A percentile compares a stretch with the other conserved stretches of the same genome.
Evolutionary conservation across 2,888 invertebrate genomes (phyloP).

Genomic region (Tridacna gigas): DNA sequence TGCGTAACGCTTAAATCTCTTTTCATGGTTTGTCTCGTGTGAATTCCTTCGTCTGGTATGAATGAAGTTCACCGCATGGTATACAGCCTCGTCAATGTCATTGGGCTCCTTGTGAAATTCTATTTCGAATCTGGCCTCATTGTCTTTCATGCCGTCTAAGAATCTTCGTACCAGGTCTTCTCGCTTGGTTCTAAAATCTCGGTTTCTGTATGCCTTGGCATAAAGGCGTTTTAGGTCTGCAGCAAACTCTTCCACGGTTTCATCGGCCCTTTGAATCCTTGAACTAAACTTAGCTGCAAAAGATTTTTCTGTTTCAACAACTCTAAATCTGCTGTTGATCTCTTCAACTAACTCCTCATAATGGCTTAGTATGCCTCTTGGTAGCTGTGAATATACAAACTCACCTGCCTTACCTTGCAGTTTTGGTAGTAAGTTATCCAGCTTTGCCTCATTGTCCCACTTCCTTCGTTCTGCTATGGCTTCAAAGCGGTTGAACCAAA

Average conservation of each 20-base stretch:
- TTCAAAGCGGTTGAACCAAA: slow-evolving; percentile 34
- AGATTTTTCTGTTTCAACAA: slow-evolving; percentile 33
- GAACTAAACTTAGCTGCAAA: slow-evolving; percentile 44
- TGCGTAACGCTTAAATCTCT: background rate
- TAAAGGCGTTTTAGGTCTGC: slow-evolving; percentile 55
- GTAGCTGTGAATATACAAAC: slow-evolving; percentile 43
- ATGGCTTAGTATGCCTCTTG: background rate
- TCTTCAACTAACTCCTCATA: slow-evolving; percentile 22
- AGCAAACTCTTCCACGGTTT: slow-evolving; percentile 47
- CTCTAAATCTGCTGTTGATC: slow-evolving; percentile 21
- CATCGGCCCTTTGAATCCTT: slow-evolving; percentile 33
- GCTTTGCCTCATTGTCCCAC: slow-evolving; percentile 25
- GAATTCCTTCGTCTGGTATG: slow-evolving; percentile 19
- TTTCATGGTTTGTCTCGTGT: background rate
- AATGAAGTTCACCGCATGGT: slow-evolving; percentile 42
- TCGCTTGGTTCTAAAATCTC: slow-evolving; percentile 37
- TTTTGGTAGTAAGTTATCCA: slow-evolving; percentile 41
- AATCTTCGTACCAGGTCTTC: slow-evolving; percentile 55
- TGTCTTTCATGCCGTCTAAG: slow-evolving; percentile 44
- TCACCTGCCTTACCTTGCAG: slow-evolving; percentile 51
- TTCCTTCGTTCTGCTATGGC: slow-evolving; percentile 24
- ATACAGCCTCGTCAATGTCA: slow-evolving; percentile 39
- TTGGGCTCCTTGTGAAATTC: slow-evolving; percentile 42
- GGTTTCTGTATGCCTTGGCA: slow-evolving; percentile 41
- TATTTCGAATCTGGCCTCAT: slow-evolving; percentile 36